A percentile compares a stretch with the other conserved stretches of the same genome.
These are phyloP conservation scores for Enteromius mattozi DNA, from an alignment of 2,797 vertebrate genomes.

Conservation along the genomic window DNA sequence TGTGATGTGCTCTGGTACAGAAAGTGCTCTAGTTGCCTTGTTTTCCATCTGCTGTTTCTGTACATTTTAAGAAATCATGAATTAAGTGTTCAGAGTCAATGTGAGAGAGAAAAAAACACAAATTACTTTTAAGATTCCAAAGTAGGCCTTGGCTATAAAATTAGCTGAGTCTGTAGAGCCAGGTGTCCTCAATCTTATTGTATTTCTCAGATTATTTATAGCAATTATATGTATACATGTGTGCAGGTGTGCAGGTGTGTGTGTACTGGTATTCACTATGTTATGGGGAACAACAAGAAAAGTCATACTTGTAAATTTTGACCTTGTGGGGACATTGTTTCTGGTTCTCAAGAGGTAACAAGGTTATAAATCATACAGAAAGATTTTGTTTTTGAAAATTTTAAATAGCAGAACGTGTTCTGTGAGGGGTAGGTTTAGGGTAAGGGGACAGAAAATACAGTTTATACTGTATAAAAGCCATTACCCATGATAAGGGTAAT, in stretches of 20 bases:
- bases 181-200: not conserved
- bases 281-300: not conserved
- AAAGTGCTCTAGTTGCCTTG: not conserved
- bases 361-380: not conserved
- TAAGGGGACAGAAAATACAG: not conserved
- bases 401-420: not conserved
- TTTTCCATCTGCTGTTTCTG: slow-evolving; percentile 1
- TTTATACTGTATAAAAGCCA: no score
- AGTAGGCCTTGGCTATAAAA: not conserved
- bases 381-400: not conserved
- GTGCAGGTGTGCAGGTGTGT: not conserved
- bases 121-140: not conserved
- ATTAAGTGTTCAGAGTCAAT: not conserved
- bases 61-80: slow-evolving; percentile 1
- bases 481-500: not conserved
- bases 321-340: not conserved
- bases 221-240: not conserved
- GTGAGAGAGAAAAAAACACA: not conserved
- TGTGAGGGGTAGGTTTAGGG: not conserved
- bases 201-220: not conserved
- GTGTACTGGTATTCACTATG: not conserved
- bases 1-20: slow-evolving; percentile 10
- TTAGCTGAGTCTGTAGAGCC: not conserved
- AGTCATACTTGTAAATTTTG: not conserved
- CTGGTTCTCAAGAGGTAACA: not conserved